Evolutionary conservation across 2,113 vertebrate genomes (phyloP).

Genomic region (Gambusia affinis): DNA sequence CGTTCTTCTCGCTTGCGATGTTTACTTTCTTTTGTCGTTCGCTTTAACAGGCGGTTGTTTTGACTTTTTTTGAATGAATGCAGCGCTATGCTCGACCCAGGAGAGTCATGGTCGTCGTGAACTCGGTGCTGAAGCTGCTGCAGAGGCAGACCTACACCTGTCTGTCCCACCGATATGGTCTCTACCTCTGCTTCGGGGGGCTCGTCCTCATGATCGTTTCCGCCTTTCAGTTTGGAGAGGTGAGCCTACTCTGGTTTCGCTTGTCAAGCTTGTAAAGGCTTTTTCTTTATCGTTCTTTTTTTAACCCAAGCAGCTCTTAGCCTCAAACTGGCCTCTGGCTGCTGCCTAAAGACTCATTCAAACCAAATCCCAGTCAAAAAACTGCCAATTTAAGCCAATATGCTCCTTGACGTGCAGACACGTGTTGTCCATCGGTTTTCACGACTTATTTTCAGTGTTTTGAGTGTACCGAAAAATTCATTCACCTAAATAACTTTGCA

Average conservation of each 20-base stretch:
- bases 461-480: background rate
- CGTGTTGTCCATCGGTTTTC: background rate
- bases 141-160: constrained; percentile 98
- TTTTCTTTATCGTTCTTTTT: background rate
- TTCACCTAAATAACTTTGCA: background rate
- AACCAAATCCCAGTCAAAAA: constrained; percentile 13
- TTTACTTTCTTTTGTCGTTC: constrained; percentile 31
- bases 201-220: constrained; percentile 96
- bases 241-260: constrained; percentile 67
- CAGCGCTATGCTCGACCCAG: constrained; percentile 64
- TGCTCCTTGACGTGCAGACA: fast-evolving
- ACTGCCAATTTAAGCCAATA: background rate
- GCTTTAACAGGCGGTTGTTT: background rate
- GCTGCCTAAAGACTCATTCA: background rate
- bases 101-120: constrained; percentile 87
- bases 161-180: constrained; percentile 94
- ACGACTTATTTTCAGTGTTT: background rate
- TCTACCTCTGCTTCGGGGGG: constrained; percentile 95
- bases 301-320: background rate
- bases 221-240: constrained; percentile 97
- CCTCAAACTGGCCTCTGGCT: background rate
- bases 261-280: too few species aligned
- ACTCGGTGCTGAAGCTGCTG: constrained; percentile 88
- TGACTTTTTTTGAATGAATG: constrained; percentile 58
- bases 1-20: constrained; percentile 29